phyloP scores from a whole-genome alignment of 2,888 invertebrate genomes.

The Drosophila koepferae region DNA sequence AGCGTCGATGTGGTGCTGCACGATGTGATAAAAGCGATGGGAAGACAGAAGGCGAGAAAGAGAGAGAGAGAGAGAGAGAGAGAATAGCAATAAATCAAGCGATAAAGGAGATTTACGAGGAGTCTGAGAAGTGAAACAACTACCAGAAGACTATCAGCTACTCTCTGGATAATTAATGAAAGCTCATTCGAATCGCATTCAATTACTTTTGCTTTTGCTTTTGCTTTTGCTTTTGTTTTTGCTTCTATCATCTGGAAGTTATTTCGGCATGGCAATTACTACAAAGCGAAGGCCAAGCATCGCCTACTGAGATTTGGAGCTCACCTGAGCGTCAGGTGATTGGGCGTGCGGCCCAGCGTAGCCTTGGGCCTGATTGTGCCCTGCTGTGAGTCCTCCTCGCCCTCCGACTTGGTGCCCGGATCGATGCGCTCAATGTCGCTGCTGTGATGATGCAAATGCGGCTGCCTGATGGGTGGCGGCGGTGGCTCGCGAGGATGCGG shows the following conservation, averaged over 20 bases:
- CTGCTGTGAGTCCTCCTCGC: constrained; percentile 91
- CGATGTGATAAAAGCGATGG: not conserved
- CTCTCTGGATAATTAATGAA: not conserved
- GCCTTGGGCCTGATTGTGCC: constrained; percentile 88
- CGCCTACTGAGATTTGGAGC: constrained; percentile 24
- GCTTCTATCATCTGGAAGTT: constrained; percentile 9
- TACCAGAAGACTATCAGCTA: not conserved
- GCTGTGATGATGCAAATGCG: constrained; percentile 85
- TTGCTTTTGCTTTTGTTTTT: too few species aligned
- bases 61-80: constrained; percentile 18
- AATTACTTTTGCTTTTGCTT: not conserved
- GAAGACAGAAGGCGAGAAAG: constrained; percentile 11
- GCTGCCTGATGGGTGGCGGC: constrained; percentile 80
- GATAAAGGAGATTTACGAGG: constrained; percentile 66
- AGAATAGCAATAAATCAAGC: constrained; percentile 54
- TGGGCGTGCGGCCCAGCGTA: constrained; percentile 94
- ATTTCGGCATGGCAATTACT: constrained; percentile 9
- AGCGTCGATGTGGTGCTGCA: constrained; percentile 95
- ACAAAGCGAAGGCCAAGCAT: not conserved
- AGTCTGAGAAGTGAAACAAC: not conserved
- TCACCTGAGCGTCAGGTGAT: constrained; percentile 94
- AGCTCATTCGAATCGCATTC: not conserved
- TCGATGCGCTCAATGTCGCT: constrained; percentile 87
- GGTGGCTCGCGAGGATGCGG: constrained; percentile 79
- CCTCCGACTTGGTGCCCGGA: constrained; percentile 93